phyloP scores from a whole-genome alignment of 2,113 vertebrate species.

The Lophius piscatorius region DNA sequence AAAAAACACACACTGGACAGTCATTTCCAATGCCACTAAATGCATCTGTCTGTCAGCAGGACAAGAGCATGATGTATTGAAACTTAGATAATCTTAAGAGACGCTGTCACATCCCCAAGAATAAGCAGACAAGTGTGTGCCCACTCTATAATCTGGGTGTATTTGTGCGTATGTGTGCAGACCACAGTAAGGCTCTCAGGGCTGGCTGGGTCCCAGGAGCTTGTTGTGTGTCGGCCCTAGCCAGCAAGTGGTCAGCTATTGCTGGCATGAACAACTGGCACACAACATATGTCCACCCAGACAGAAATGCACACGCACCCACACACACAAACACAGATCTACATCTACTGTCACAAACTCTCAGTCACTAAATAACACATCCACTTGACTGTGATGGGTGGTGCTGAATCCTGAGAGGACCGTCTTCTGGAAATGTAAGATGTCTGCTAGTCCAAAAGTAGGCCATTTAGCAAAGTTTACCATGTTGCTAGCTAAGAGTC shows the following conservation, averaged over 20 bases:
- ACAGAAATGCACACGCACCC: constrained; percentile 17
- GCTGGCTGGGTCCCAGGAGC: constrained; percentile 47
- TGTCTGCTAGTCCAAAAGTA: constrained; percentile 24
- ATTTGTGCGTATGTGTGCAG: constrained; percentile 17
- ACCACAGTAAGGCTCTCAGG: constrained; percentile 45
- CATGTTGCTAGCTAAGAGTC: constrained; percentile 41
- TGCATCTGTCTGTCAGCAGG: constrained; percentile 29
- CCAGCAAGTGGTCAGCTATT: constrained; percentile 67
- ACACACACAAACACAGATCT: constrained; percentile 4
- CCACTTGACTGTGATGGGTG: constrained; percentile 41
- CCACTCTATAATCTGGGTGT: constrained; percentile 25
- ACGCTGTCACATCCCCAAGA: constrained; percentile 50
- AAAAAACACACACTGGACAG: constrained; percentile 22
- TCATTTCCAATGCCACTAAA: constrained; percentile 45
- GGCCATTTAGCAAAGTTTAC: constrained; percentile 34
- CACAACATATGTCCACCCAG: constrained; percentile 22
- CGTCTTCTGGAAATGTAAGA: constrained; percentile 36
- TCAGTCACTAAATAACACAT: constrained; percentile 44
- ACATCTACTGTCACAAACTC: constrained; percentile 24
- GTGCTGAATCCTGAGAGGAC: constrained; percentile 13
- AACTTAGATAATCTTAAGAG: constrained; percentile 44
- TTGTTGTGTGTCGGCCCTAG: constrained; percentile 49
- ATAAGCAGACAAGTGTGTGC: constrained; percentile 37
- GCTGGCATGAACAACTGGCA: constrained; percentile 68
- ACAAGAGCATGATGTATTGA: constrained; percentile 35